Evolutionary conservation across 2,888 invertebrate genomes (phyloP).

Genomic region (Sarcophaga carnaria): DNA sequence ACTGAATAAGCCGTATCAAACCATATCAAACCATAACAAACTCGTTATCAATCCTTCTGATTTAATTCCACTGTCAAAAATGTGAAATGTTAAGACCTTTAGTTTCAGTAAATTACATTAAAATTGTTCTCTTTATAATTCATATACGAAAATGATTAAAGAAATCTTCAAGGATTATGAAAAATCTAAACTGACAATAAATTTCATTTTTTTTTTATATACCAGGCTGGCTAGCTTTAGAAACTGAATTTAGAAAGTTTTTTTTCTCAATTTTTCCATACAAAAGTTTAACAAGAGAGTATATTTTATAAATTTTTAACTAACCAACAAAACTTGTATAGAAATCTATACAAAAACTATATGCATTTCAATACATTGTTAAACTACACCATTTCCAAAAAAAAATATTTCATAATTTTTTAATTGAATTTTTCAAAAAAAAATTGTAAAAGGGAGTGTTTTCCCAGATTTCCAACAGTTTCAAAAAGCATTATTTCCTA

Average conservation of each 20-base stretch:
- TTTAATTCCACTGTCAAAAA: neutral
- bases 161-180: slow-evolving; percentile 23
- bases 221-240: slow-evolving; percentile 8
- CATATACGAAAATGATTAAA: neutral
- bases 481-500: too few species aligned
- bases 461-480: too few species aligned
- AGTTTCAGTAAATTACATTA: neutral
- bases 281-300: too few species aligned
- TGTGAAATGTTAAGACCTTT: slow-evolving; percentile 1
- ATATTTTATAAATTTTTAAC: slow-evolving; percentile 11
- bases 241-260: neutral
- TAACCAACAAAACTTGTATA: slow-evolving; percentile 2
- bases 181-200: slow-evolving; percentile 19
- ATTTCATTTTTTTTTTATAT: neutral
- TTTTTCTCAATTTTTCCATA: too few species aligned
- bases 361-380: too few species aligned
- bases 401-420: too few species aligned
- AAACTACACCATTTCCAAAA: too few species aligned
- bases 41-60: too few species aligned
- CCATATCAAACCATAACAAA: too few species aligned
- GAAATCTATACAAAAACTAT: neutral
- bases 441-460: too few species aligned
- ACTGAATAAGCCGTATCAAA: too few species aligned
- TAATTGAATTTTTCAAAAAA: too few species aligned
- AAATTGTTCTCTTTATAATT: slow-evolving; percentile 1